Evolutionary conservation across 2,113 vertebrate genomes (phyloP), one percentile per base, ranked within the genome.

Genomic region (Chaetura pelagica): DNA sequence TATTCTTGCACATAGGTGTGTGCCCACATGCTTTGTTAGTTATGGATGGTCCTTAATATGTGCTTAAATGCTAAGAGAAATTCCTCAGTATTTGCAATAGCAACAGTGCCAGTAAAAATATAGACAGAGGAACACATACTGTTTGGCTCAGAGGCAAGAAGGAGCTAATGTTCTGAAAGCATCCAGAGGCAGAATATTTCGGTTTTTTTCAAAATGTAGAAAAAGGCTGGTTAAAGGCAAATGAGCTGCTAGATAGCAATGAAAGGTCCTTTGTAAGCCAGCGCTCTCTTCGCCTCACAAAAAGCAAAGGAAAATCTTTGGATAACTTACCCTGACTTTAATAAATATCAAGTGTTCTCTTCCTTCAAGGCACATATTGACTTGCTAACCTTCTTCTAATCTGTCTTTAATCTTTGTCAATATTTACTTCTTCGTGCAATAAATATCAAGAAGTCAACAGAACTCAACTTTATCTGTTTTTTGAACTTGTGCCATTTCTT

Each of bases 331-430:
- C 22, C 15, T 52, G 78, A 87, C 74, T 93, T 94, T 73, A 96
- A 91, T 92, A 96, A 94, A 89, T 84, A 94, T 44, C 83, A 74
- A 80, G 63, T 61, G 32, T 81, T 86, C 64, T 49, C 38, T 95
- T 94, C 51, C 85, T 95, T 93, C 79, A 74, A 67, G 94, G 94
- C 84, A 85, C 30, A 24, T 94, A 96, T 81, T 92, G 96, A 97
- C 87, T 91, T 83, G 76, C 52, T 84, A 92, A 90, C 84, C 93
- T 94, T 81, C 75, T 89, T 92, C 76, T 96, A 95, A 95, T 90
- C 83, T 92, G 79, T 89, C 89, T 95, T 96, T 96, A 94, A 96
- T 96, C 90, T 90, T 82, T 96, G 77, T 83, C 91, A 87, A 95
- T 97, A 96, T 97, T 96, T 97, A 92, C 81, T 42, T 93, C 80